Evolutionary conservation across 2,888 invertebrate genomes (phyloP).

Genomic region (Pseudococcus longispinus): DNA sequence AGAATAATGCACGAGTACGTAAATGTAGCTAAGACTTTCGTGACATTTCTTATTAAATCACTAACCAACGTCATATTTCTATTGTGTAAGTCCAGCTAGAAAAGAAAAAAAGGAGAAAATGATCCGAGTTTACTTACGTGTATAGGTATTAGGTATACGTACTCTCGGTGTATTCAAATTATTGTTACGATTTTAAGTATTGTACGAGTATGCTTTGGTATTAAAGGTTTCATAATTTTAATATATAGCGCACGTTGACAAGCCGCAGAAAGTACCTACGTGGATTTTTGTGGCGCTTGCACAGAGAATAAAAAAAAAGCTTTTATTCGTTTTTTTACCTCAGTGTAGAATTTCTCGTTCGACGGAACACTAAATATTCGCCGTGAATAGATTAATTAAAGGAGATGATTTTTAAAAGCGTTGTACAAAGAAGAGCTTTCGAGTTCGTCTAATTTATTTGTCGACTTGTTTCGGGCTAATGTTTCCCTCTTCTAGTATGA

Average conservation of each 20-base stretch:
- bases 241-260: neutral
- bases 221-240: neutral
- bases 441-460: conserved; percentile 17
- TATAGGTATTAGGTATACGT: neutral
- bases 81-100: neutral
- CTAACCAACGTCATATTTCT: neutral
- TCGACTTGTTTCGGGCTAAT: conserved; percentile 5
- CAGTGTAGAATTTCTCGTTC: neutral
- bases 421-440: conserved; percentile 6
- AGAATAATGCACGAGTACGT: neutral
- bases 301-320: neutral
- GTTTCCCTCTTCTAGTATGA: conserved; percentile 8
- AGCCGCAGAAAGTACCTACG: neutral
- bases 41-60: conserved; percentile 22
- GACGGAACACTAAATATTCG: conserved; percentile 11
- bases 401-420: conserved; percentile 32
- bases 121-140: too few species aligned
- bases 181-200: neutral
- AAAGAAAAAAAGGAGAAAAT: neutral
- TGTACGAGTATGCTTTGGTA: neutral
- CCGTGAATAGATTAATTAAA: conserved; percentile 30
- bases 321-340: neutral
- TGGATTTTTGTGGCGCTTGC: neutral
- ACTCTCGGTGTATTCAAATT: neutral
- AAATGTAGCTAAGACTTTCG: neutral